Percentiles rank a stretch among this genome's conserved stretches.
phyloP scores from a whole-genome alignment of 2,888 invertebrate species.

The Tetragonisca angustula region DNA sequence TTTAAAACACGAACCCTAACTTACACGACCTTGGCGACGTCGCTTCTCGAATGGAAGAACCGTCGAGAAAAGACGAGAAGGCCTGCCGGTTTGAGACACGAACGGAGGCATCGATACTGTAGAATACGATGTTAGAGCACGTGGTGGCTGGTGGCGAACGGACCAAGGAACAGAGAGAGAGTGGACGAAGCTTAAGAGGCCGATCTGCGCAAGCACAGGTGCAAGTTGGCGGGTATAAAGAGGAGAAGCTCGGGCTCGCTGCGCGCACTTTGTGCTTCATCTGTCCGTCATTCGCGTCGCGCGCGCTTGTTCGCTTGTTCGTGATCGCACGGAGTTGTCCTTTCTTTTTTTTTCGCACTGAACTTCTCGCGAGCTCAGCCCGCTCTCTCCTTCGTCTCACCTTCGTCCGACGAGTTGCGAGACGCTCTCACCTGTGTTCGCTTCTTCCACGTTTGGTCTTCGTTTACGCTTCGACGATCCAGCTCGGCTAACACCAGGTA shows the following conservation, averaged over 20 bases:
- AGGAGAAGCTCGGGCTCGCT: conserved; percentile 77
- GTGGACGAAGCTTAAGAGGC: conserved; percentile 62
- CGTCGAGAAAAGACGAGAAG: neutral
- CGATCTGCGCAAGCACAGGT: conserved; percentile 80
- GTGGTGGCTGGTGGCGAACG: conserved; percentile 43
- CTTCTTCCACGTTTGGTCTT: neutral
- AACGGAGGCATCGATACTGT: conserved; percentile 24
- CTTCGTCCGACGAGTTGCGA: neutral
- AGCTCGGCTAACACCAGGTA: conserved; percentile 23
- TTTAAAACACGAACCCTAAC: no score
- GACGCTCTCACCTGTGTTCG: neutral
- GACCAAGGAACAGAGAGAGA: conserved; percentile 54
- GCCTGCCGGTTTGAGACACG: conserved; percentile 18
- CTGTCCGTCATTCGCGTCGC: conserved; percentile 74
- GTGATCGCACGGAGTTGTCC: neutral
- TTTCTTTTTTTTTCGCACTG: neutral
- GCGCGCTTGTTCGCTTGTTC: conserved; percentile 25
- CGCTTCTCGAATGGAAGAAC: neutral
- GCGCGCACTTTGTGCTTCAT: conserved; percentile 80
- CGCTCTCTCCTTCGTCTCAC: neutral
- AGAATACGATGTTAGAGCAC: conserved; percentile 38
- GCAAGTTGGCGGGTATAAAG: conserved; percentile 80
- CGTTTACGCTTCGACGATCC: neutral
- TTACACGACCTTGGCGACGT: no score
- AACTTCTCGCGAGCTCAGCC: neutral